These are phyloP conservation scores for Urocynchramus pylzowi DNA, from an alignment of 2,113 vertebrate species.

Conservation along the genomic window DNA sequence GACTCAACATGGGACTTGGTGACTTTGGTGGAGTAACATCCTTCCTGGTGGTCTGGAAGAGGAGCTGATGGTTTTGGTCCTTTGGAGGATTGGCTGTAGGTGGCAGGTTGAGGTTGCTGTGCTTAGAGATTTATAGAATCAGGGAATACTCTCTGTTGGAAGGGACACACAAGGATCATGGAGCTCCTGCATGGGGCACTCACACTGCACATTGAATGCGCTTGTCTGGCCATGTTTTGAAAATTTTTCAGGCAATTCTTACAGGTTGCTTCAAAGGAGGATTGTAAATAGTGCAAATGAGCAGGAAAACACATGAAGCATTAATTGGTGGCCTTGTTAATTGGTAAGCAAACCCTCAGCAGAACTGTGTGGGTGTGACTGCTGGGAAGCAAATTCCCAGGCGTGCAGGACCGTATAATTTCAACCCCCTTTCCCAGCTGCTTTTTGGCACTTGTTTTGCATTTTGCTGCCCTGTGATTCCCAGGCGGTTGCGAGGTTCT, in stretches of 20 bases:
- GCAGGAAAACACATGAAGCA: neutral
- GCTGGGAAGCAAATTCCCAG: slow-evolving; percentile 8
- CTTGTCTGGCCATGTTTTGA: neutral
- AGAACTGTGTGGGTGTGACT: slow-evolving; percentile 35
- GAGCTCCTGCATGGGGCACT: neutral
- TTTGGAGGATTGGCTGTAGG: neutral
- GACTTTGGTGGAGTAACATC: neutral
- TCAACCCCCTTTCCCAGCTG: neutral
- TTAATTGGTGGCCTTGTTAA: slow-evolving; percentile 54
- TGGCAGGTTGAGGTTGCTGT: accelerated
- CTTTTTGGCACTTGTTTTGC: neutral
- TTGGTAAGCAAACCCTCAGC: slow-evolving; percentile 4
- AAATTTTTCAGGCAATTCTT: neutral
- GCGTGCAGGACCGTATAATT: neutral
- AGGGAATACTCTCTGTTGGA: neutral
- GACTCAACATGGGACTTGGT: neutral
- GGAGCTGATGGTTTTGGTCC: neutral
- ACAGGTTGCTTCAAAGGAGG: neutral
- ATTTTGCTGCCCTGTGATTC: neutral
- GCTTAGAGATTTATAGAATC: neutral
- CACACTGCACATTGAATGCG: accelerated
- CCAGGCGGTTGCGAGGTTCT: neutral
- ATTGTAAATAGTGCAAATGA: slow-evolving; percentile 4
- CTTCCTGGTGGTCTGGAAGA: neutral
- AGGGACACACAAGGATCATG: neutral